Conservation (phyloP, 2,888 invertebrate species). For the Ashinkailepas kermadecensis region DNA sequence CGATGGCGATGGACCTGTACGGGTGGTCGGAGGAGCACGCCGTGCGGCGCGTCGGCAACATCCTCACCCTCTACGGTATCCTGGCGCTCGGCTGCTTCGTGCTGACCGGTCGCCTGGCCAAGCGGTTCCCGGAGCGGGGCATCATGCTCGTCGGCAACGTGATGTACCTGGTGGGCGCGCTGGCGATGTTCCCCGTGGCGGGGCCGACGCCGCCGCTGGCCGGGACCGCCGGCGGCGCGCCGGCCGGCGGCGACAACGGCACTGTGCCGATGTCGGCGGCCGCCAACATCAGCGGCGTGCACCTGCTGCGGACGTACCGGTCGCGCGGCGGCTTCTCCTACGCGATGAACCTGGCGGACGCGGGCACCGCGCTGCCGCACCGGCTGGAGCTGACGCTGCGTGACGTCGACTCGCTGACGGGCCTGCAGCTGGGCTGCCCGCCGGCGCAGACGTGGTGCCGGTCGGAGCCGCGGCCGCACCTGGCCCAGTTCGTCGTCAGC, state of each 20-base stretch:
- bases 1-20: slow-evolving; percentile 18
- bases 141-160: neutral
- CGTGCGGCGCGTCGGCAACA: neutral
- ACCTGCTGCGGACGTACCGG: neutral
- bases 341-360: neutral
- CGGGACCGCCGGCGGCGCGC: neutral
- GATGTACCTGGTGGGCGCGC: neutral
- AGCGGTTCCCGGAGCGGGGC: neutral
- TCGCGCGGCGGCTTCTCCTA: neutral
- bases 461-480: neutral
- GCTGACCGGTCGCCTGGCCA: neutral
- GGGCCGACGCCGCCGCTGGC: slow-evolving; percentile 10
- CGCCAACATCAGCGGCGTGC: neutral
- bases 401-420: neutral
- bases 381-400: neutral
- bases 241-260: neutral
- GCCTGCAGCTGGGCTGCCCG: slow-evolving; percentile 1
- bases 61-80: slow-evolving; percentile 14
- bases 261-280: neutral
- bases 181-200: neutral
- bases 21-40: slow-evolving; percentile 11
- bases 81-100: slow-evolving; percentile 3
- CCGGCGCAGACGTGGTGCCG: neutral
- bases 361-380: neutral
- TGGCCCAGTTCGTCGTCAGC: neutral